Evolutionary conservation across 1,140 invertebrate species (phyloP), one percentile per base, ranked within the genome.

Genomic region (Leptoteleia sp.): DNA sequence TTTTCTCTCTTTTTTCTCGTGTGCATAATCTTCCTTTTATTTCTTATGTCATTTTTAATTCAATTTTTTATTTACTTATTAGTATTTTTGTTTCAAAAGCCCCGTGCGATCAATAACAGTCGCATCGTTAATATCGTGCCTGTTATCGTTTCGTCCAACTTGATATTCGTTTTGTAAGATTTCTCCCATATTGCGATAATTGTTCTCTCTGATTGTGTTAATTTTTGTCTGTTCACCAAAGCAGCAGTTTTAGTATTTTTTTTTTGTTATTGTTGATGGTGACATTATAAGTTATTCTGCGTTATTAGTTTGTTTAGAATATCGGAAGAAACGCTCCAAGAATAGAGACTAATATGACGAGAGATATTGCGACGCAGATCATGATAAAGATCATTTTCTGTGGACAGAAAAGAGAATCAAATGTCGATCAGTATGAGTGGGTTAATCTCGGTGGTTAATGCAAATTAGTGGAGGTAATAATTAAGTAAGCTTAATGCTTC

Each of bases 321-420:
- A 80, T 80, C 77, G 87, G 88, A 79, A 89, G 59, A 83, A 65
- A 82, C 64, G 73, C 84, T 86, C 85, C 73, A 54, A 89, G 76
- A 85, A 89, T 88, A 84, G 84, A 81, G 84, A 89, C 85, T 84
- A 88, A 79, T 87, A 89, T 86, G 82, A 89, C 83, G 84, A 81
- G 80, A 79, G 76, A 81, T 87, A 89, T 85, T 90, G 92, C 90
- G 88, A 94, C 91, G 92, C 93, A 94, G 92, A 94, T 94, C 90
- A 94, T 92, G 91, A 94, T 94, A 91, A 94, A 91, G 91, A 94
- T 93, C 92, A 94, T 94, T 95, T 95, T 95, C 94, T 95, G 94
- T 90, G 93, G 94, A 92, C 92, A 93, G 85, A 93, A 93, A 92
- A 90, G 86, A 91, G 52, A 68, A 70, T 77, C 61, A 71, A 71